Base-by-base conservation (phyloP, 2,797 vertebrate species). In the Balearica regulorum region DNA sequence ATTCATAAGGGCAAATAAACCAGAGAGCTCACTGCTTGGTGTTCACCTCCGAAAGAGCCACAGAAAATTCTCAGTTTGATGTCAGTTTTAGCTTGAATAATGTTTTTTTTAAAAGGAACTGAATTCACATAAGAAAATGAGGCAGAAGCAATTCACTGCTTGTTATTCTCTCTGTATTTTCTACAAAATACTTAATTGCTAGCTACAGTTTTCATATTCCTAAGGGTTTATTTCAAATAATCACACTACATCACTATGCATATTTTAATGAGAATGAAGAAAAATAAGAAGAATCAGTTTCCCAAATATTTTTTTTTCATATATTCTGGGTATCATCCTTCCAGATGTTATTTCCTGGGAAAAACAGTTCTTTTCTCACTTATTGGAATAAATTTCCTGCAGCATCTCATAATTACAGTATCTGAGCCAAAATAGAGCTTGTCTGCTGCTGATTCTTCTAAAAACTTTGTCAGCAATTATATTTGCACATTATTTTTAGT, bases 201-300 rank as follows among this genome's bases (percentile, higher is more conserved):
- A 54, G 57, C 80, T 94, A 89, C 43, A 24, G 62, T 79, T 92
- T 49, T 53, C 83, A 51, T 64, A 82, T 61, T 92, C 64, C 79
- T 88, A 60, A 43, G 48, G 66, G 72, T 93, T 91, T 82, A 65
- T 89, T 95, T 94, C 85, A 88, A 79, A 95, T 82, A 79, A 72
- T 82, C 64, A 55, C 41, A 17, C 16, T 51, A 57, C 49, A 87
- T 87, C 65, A 20, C 20, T 62, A 70, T 28, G 78, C 43, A 54
- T 73, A 88, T 87, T 90, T 91, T 90, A 80, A 82, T 78, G 65
- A 26, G 54, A 94, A 55, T 86, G 48, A 87, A 91, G 49, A 66
- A 89, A 94, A 89, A 70, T 15, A 82, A 77, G 72, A 89, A 46
- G 58, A 93, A 39, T 51, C 64, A 4, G 62, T 86, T 93, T 92